These are phyloP conservation scores for Megaleporinus macrocephalus DNA, from an alignment of 2,113 vertebrate genomes.

Conservation along the genomic window DNA sequence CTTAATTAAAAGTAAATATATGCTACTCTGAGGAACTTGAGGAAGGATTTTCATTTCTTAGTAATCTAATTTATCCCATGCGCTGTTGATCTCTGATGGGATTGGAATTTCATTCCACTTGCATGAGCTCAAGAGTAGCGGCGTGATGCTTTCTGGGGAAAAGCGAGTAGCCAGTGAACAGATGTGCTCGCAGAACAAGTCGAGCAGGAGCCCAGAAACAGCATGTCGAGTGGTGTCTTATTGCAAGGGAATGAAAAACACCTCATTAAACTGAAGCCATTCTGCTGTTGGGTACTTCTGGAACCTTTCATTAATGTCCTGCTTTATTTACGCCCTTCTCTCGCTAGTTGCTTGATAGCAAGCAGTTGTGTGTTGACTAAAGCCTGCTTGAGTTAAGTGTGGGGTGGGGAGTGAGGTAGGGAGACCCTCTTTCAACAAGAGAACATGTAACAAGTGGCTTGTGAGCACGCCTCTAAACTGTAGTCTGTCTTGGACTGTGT, in stretches of 20 bases:
- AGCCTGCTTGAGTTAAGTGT: not conserved
- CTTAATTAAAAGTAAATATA: not conserved
- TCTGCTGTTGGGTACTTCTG: slow-evolving; percentile 10
- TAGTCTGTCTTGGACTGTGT: not conserved
- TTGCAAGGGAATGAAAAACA: not conserved
- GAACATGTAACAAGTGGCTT: not conserved
- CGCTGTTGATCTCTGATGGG: not conserved
- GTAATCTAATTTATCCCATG: not conserved
- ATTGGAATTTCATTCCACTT: slow-evolving; percentile 14
- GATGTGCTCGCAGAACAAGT: slow-evolving; percentile 57
- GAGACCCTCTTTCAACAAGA: not conserved
- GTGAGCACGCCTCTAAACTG: not conserved
- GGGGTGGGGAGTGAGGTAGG: not conserved
- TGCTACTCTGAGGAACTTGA: too few species aligned
- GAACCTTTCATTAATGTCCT: not conserved
- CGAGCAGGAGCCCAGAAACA: slow-evolving; percentile 20
- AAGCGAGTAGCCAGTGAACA: slow-evolving; percentile 47
- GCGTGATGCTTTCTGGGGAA: slow-evolving; percentile 55
- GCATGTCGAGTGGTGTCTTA: slow-evolving; percentile 2
- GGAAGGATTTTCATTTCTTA: not conserved
- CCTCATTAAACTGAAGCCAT: slow-evolving; percentile 20
- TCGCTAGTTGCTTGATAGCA: not conserved
- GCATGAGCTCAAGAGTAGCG: not conserved
- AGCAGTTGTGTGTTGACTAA: slow-evolving; percentile 2
- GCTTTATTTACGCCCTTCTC: not conserved